Evolutionary conservation across 2,113 vertebrate genomes (phyloP), one percentile per base, ranked within the genome.

Genomic region (Abramis brama): DNA sequence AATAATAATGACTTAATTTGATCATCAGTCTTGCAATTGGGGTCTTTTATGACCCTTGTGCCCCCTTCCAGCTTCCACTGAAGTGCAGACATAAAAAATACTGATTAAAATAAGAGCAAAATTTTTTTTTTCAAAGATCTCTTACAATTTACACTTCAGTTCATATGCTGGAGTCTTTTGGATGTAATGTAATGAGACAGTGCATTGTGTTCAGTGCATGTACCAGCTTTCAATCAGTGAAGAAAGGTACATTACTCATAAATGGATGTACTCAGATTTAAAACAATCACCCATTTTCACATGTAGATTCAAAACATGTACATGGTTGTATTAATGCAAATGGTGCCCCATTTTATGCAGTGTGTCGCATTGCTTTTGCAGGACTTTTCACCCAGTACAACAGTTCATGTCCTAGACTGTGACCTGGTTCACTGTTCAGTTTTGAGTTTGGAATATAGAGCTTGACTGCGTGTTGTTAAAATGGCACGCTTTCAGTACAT

Each of bases 1-100:
- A 87, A 83, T 84, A 36, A 27, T 84, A 84, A 84, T 87, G 12
- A 50, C n/a, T 79, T 39, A 64, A 62, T 50, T 74, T 80, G n/a
- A 84, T 82, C 59, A 27, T 55, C 17, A 71, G 39, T 78, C 64
- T 60, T 82, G 43, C 79, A n/a, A 62, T 71, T 83, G 50, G 21
- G 30, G 12, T 27, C 6, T 47, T 71, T 78, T 47, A 47, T 52
- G 60, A 77, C 27, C 83, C 59, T 10, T 81, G 57, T 62, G 57
- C 4, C 59, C 43, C 23, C 21, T 43, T 45, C 70, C 21, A 59
- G 50, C 45, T 45, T 84, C 30, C 43, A 30, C 19, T 30, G 13
- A 66, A 47, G 64, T 52, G 4, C 57, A 33, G 50, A n/a, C 59
- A 47, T 30, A 30, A 23, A 84, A 33, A 45, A 50, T 6, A 21